phyloP scores from a whole-genome alignment of 2,113 vertebrate species.

The Saimiri boliviensis region DNA sequence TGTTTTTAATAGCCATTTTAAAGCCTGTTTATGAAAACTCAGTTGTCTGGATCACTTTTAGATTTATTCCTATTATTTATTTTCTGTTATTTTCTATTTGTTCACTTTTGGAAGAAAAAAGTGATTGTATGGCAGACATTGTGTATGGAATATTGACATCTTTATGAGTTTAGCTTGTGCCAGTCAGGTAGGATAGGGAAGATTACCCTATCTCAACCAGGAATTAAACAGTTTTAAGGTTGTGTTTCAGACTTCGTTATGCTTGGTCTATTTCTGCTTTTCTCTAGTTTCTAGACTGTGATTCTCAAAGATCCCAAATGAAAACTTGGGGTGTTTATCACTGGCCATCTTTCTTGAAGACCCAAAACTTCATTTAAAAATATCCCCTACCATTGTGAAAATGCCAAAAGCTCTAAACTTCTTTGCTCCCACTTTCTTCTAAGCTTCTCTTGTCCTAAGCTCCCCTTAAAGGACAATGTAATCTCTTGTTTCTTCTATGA shows the following conservation, averaged over 20 bases:
- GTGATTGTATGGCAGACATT: not conserved
- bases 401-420: not conserved
- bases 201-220: not conserved
- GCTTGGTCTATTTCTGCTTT: not conserved
- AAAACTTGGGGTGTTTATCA: not conserved
- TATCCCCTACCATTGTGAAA: not conserved
- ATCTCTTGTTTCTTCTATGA: not conserved
- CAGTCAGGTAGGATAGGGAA: not conserved
- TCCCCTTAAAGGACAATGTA: not conserved
- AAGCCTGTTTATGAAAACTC: not conserved
- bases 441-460: not conserved
- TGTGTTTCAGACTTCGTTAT: not conserved
- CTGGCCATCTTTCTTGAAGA: not conserved
- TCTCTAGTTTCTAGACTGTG: not conserved
- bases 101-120: not conserved
- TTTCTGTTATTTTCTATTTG: not conserved
- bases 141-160: not conserved
- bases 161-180: not conserved
- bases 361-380: not conserved
- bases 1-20: not conserved
- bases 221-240: not conserved
- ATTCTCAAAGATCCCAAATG: not conserved
- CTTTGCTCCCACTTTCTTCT: not conserved
- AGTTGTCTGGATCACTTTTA: not conserved
- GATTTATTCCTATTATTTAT: not conserved